Percentiles rank a stretch among this genome's conserved stretches.
Evolutionary conservation across 2,797 vertebrate species (phyloP).

Genomic region (Coregonus ussuriensis): DNA sequence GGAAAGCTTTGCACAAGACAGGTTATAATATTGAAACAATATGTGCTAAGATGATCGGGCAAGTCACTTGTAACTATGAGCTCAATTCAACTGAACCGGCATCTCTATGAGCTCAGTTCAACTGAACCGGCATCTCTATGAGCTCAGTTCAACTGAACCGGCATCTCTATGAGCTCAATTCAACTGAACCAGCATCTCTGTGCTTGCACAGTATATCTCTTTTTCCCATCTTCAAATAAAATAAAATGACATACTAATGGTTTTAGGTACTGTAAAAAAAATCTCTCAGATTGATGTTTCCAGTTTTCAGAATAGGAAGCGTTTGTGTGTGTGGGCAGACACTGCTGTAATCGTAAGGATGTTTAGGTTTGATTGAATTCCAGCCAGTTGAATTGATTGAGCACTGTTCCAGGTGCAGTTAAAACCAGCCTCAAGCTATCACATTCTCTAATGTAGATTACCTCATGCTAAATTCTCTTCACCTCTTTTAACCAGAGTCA

Average conservation of each 20-base stretch:
- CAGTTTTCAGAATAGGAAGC: too few species aligned
- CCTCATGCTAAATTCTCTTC: not conserved
- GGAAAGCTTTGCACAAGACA: not conserved
- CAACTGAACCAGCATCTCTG: too few species aligned
- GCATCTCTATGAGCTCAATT: too few species aligned
- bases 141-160: too few species aligned
- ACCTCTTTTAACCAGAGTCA: not conserved
- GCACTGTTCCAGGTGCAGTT: slow-evolving; percentile 26
- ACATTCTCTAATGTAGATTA: slow-evolving; percentile 10
- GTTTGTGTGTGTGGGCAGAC: not conserved
- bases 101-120: too few species aligned
- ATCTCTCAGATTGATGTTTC: too few species aligned
- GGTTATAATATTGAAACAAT: not conserved
- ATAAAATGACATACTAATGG: too few species aligned
- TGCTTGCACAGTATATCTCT: too few species aligned
- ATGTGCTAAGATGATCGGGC: not conserved
- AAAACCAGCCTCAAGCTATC: not conserved
- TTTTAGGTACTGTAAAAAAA: too few species aligned
- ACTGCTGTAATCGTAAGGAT: slow-evolving; percentile 21
- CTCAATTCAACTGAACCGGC: not conserved
- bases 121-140: too few species aligned
- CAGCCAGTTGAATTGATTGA: slow-evolving; percentile 17
- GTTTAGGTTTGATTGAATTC: slow-evolving; percentile 25
- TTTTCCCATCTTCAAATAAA: too few species aligned
- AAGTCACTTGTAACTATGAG: not conserved